Evolutionary conservation across 2,113 vertebrate species (phyloP).

Genomic region (Todiramphus saurophagus): DNA sequence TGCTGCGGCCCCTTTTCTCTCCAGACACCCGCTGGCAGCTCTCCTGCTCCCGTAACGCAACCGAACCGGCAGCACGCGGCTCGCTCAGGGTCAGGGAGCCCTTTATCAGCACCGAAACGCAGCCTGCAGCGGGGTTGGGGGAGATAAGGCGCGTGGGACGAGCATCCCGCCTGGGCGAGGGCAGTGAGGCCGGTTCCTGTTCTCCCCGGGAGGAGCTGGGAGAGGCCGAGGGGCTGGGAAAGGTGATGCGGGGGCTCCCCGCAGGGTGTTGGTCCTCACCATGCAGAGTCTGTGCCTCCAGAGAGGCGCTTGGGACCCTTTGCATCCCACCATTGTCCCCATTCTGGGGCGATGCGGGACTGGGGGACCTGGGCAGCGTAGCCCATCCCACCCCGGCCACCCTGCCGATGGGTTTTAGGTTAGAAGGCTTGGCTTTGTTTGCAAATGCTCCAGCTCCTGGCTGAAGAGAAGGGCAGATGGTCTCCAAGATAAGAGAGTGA

Average conservation of each 20-base stretch:
- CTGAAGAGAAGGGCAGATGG: not conserved
- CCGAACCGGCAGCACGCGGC: not conserved
- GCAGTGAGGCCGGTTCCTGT: rapidly evolving
- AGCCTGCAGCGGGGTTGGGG: rapidly evolving
- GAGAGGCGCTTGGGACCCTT: not conserved
- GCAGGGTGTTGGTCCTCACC: rapidly evolving
- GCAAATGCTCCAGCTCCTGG: not conserved
- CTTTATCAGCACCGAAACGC: not conserved
- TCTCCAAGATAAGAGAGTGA: rapidly evolving
- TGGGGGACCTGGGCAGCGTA: not conserved
- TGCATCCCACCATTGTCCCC: rapidly evolving
- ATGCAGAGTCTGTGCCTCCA: rapidly evolving
- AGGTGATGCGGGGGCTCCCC: rapidly evolving
- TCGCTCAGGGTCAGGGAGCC: not conserved
- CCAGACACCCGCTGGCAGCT: not conserved
- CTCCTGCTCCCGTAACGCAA: rapidly evolving
- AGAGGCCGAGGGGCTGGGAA: rapidly evolving
- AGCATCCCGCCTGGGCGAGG: not conserved
- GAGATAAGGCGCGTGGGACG: not conserved
- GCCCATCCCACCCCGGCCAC: not conserved
- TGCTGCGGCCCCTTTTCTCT: not conserved
- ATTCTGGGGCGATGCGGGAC: not conserved
- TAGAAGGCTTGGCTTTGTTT: not conserved
- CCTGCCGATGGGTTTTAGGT: not conserved
- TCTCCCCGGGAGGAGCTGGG: not conserved